A percentile compares a stretch with the other conserved stretches of the same genome.
These are phyloP conservation scores for Melolontha melolontha DNA, from an alignment of 2,888 invertebrate genomes.

Conservation along the genomic window DNA sequence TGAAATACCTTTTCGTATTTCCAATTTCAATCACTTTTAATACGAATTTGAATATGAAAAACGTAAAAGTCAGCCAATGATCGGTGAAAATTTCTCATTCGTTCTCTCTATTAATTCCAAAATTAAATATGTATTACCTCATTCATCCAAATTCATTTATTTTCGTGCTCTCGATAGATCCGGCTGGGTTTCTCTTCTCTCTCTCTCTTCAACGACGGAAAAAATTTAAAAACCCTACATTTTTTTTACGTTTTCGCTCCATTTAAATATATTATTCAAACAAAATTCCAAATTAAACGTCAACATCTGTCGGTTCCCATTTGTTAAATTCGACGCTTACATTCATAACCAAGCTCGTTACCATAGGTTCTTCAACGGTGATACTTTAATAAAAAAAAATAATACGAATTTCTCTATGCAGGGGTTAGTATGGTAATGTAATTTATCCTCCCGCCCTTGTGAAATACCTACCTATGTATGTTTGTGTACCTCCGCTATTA, in stretches of 20 bases:
- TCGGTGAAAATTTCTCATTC: neutral
- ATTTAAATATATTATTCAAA: conserved; percentile 36
- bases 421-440: neutral
- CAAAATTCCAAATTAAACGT: conserved; percentile 34
- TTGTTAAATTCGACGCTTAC: conserved; percentile 34
- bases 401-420: conserved; percentile 3
- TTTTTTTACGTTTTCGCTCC: conserved; percentile 8
- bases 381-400: conserved; percentile 20
- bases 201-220: neutral
- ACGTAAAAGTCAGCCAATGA: conserved; percentile 17
- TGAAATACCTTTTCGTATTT: no score
- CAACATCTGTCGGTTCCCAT: conserved; percentile 29
- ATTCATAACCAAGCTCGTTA: conserved; percentile 12
- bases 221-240: neutral
- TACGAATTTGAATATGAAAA: conserved; percentile 7
- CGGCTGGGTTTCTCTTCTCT: neutral
- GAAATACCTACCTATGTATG: conserved; percentile 9
- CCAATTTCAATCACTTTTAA: conserved; percentile 13
- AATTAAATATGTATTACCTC: conserved; percentile 26
- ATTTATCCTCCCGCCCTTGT: neutral
- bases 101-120: conserved; percentile 12
- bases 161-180: neutral
- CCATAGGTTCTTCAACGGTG: conserved; percentile 7
- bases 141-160: conserved; percentile 33
- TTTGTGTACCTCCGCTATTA: conserved; percentile 21